Conservation (phyloP, 2,888 invertebrate species). For the Perizoma affinitatum region DNA sequence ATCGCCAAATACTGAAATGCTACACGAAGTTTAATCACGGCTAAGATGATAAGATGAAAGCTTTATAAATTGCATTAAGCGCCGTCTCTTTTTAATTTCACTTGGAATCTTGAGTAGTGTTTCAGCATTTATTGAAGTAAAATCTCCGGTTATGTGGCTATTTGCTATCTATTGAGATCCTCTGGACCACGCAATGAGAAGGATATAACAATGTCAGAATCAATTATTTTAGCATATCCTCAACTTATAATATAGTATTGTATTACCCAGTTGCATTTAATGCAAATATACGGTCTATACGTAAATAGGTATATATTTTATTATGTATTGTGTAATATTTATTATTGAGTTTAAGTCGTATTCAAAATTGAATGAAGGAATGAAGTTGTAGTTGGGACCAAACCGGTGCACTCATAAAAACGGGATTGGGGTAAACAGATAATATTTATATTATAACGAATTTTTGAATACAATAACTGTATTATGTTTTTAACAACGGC, state of each 20-base stretch:
- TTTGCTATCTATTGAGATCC: too few species aligned
- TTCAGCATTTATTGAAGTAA: neutral
- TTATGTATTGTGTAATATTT: conserved; percentile 48
- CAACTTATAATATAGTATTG: conserved; percentile 63
- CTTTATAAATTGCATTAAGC: too few species aligned
- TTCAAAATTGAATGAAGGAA: conserved; percentile 26
- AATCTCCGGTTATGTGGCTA: neutral
- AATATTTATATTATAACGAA: conserved; percentile 50
- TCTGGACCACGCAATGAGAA: conserved; percentile 35
- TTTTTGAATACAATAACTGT: conserved; percentile 46
- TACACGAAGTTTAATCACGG: neutral
- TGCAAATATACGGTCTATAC: conserved; percentile 71
- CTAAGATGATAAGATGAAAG: too few species aligned
- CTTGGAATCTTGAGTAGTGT: too few species aligned
- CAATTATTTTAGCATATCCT: conserved; percentile 78
- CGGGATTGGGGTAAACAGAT: conserved; percentile 59
- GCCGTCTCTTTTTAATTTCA: too few species aligned
- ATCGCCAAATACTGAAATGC: too few species aligned
- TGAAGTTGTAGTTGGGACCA: conserved; percentile 66
- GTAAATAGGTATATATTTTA: conserved; percentile 61
- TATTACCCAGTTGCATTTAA: conserved; percentile 64
- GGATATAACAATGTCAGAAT: conserved; percentile 47
- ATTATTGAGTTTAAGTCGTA: conserved; percentile 36
- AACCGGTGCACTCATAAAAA: conserved; percentile 74
- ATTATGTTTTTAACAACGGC: conserved; percentile 37